Conservation (phyloP, 2,888 invertebrate species). For the Sphaeridia pumilis region DNA sequence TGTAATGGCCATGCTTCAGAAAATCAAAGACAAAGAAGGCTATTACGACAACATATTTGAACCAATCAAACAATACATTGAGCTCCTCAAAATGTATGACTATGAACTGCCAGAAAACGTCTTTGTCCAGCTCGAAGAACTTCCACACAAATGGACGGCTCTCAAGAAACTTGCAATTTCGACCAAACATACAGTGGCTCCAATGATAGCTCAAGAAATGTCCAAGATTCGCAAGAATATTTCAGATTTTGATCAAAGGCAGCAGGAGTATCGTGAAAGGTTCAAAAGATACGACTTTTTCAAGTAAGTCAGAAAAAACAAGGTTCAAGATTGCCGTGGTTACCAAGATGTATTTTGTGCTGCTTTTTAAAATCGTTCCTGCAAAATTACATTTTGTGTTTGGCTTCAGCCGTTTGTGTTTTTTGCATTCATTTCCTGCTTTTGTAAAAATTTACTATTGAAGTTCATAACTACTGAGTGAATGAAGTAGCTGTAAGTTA, state of each 20-base stretch:
- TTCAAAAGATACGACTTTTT: constrained; percentile 52
- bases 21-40: constrained; percentile 78
- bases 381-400: too few species aligned
- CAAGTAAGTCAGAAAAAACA: constrained; percentile 39
- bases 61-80: constrained; percentile 83
- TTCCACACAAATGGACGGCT: constrained; percentile 91
- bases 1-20: constrained; percentile 85
- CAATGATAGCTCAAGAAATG: constrained; percentile 87
- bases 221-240: constrained; percentile 78
- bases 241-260: constrained; percentile 67
- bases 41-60: constrained; percentile 92
- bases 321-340: too few species aligned
- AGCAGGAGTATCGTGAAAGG: constrained; percentile 73
- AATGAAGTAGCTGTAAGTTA: too few species aligned
- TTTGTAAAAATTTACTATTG: too few species aligned
- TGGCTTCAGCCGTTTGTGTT: too few species aligned
- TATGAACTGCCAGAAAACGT: constrained; percentile 96
- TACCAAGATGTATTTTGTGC: too few species aligned
- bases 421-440: too few species aligned
- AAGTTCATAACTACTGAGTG: too few species aligned
- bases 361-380: too few species aligned
- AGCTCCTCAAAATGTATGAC: constrained; percentile 82
- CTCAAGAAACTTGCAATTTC: constrained; percentile 84
- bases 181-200: constrained; percentile 88
- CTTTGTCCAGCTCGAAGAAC: constrained; percentile 75